Evolutionary conservation across 2,113 vertebrate genomes (phyloP).

Genomic region (Chloroceryle aenea): DNA sequence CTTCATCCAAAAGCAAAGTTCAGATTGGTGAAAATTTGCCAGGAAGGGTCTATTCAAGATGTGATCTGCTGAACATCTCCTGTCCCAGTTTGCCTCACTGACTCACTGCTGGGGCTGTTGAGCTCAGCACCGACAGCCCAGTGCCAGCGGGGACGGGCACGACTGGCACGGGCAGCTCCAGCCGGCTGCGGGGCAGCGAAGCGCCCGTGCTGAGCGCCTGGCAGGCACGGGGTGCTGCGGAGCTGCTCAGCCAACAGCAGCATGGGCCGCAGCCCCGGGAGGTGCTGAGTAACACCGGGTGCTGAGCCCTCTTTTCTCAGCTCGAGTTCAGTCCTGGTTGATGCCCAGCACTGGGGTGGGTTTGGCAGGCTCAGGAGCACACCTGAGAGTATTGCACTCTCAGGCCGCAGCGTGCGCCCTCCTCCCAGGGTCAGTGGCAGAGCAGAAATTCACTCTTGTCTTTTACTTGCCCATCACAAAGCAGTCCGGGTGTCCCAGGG

Average conservation of each 20-base stretch:
- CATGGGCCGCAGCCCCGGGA: background rate
- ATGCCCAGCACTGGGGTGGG: background rate
- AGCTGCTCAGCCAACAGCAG: conserved; percentile 11
- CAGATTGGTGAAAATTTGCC: background rate
- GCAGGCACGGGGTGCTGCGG: background rate
- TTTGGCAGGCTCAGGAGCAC: background rate
- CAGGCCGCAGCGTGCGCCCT: rapidly evolving
- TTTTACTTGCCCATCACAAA: background rate
- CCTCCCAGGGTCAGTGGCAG: background rate
- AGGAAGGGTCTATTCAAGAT: background rate
- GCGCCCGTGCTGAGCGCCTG: background rate
- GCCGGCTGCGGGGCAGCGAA: background rate
- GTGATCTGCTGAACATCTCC: background rate
- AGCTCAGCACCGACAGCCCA: background rate
- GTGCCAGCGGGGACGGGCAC: background rate
- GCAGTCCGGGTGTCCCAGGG: background rate
- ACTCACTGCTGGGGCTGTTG: background rate
- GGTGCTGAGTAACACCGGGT: background rate
- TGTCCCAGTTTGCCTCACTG: background rate
- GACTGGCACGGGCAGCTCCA: background rate
- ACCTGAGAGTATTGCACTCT: background rate
- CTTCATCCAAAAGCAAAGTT: background rate
- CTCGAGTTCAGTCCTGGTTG: background rate
- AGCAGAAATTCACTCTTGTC: background rate
- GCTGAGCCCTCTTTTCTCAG: background rate